Evolutionary conservation across 2,797 vertebrate genomes (phyloP), one percentile per base, ranked within the genome.

Genomic region (Sebastes goodei): DNA sequence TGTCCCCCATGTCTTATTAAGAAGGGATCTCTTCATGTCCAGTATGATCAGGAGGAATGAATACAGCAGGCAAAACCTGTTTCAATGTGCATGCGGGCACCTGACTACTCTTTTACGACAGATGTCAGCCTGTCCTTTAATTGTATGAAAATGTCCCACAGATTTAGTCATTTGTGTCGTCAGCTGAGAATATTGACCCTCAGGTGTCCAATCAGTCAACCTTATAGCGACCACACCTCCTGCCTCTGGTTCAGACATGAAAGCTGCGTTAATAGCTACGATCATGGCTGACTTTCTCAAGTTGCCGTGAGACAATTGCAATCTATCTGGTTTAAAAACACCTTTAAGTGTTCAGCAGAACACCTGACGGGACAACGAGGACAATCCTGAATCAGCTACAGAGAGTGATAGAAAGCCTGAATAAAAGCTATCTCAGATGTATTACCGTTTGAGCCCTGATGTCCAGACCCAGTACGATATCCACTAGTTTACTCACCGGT

Each of bases 401-500:
- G 59, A 79, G 64, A 69, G n/a, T 1, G 2, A 46, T 46, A 3
- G 21, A 23, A 65, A 4, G 7, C 23, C 27, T 23, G 68, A 76
- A 15, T 46, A 2, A 25, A 27, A 27, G 27, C 27, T 27, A 27
- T 27, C 27, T 27, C 27, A 27, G 27, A 27, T 27, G 27, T 27
- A 27, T 27, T 27, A 27, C 27, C 27, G 27, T 27, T 27, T 27
- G 61, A 80, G 52, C 35, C 67, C 72, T 20, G 62, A 74, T 29
- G 56, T 52, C 38, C 66, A 14, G 49, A 71, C 2, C 11, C 56
- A 33, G 63, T 75, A 80, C n/a, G 11, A 78, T 29, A 60, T 66
- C 66, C 63, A 62, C 73, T 65, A 21, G 74, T 83, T 83, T 78
- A 82, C 81, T 81, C 64, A 60, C 76, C 76, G 62, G 60, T 76